Evolutionary conservation across 1,140 invertebrate genomes (phyloP), one percentile per base, ranked within the genome.

Genomic region (Mycetomoellerius zeteki): DNA sequence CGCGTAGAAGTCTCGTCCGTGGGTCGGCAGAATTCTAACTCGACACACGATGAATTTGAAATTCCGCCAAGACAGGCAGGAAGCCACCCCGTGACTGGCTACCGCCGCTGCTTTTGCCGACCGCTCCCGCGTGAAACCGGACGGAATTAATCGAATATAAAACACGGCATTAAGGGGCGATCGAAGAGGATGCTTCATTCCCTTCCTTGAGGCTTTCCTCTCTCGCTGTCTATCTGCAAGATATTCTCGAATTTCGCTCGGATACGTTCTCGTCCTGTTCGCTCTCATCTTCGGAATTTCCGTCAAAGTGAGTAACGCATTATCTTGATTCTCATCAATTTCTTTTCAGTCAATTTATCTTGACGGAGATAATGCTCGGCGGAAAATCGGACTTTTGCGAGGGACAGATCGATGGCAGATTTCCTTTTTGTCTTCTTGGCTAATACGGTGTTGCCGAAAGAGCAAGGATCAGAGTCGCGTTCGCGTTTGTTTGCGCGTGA

Each of bases 81-180:
- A 58, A 30, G 43, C 27, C 4, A 12, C 6, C 3, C 56, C 19
- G 47, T 14, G n/a, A 33, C 2, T 50, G 33, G 21, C 1, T 33
- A 76, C 52, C 62, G 58, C 19, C 43, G 60, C 75, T 5, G 65
- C 54, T 47, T 65, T 37, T 58, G 54, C 67, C 69, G 54, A 60
- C 43, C 69, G 80, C 78, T 90, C 81, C 76, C 80, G 86, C 82
- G 86, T 91, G 89, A 91, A 91, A 78, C 89, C 86, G 78, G 73
- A 86, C 56, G 89, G 89, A 91, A 90, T 91, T 91, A 86, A 91
- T 91, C 82, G 89, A 91, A 90, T 91, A 90, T 91, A 91, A 91
- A 90, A 90, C 78, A 90, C 72, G 56, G 65, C 89, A 90, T 91
- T 90, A 90, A 64, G 33, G 50, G 47, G 6, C 80, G 88, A 16